These are phyloP conservation scores for Eupsilia transversa DNA, from an alignment of 2,888 invertebrate species.

Conservation along the genomic window DNA sequence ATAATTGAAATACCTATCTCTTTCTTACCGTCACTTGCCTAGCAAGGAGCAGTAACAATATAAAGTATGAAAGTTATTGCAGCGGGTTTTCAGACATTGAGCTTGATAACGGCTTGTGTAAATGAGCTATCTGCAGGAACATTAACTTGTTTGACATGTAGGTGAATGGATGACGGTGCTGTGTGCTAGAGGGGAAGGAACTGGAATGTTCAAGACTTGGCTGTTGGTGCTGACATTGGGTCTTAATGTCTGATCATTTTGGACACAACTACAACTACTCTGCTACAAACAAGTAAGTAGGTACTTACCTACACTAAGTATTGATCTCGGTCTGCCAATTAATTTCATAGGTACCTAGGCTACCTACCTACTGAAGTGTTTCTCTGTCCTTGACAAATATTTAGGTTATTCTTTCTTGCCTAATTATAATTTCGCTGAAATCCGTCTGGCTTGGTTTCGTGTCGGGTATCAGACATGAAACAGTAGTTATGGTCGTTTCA, in stretches of 20 bases:
- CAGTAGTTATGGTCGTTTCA: slow-evolving; percentile 43
- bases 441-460: slow-evolving; percentile 43
- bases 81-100: not conserved
- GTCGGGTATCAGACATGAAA: slow-evolving; percentile 49
- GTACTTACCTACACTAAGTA: too few species aligned
- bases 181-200: not conserved
- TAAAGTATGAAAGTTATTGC: not conserved
- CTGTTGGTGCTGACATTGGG: too few species aligned
- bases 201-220: not conserved
- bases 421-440: slow-evolving; percentile 33
- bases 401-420: slow-evolving; percentile 14
- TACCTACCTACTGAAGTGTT: slow-evolving; percentile 14
- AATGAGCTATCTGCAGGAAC: not conserved
- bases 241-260: too few species aligned
- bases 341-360: not conserved
- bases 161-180: not conserved
- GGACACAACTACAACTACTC: too few species aligned
- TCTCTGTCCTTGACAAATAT: slow-evolving; percentile 29
- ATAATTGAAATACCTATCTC: too few species aligned
- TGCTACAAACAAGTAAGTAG: too few species aligned
- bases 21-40: not conserved
- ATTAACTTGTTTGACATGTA: not conserved
- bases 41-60: not conserved
- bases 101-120: not conserved
- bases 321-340: not conserved